These are phyloP conservation scores for Rhodophaea formosa DNA, from an alignment of 2,888 invertebrate species.

Conservation along the genomic window DNA sequence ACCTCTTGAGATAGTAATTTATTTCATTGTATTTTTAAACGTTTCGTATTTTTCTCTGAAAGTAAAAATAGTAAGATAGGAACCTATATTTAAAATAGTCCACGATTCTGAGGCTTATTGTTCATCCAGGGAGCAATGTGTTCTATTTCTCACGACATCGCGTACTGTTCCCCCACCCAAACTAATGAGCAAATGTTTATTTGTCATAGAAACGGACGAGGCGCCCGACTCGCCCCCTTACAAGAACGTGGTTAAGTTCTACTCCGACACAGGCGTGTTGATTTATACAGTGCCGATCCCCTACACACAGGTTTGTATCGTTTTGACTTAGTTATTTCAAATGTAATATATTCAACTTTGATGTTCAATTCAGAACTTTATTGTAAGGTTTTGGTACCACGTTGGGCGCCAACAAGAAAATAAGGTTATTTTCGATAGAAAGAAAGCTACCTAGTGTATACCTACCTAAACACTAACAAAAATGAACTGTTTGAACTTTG, in stretches of 20 bases:
- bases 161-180: neutral
- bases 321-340: neutral
- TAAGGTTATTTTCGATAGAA: neutral
- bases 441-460: too few species aligned
- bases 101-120: neutral
- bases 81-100: too few species aligned
- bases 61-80: neutral
- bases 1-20: too few species aligned
- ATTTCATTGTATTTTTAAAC: too few species aligned
- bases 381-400: neutral
- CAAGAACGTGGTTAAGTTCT: constrained; percentile 94
- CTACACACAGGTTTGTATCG: constrained; percentile 83
- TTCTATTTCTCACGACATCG: neutral
- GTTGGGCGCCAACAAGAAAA: constrained; percentile 6
- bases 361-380: too few species aligned
- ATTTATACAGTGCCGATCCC: constrained; percentile 91
- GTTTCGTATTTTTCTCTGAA: too few species aligned
- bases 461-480: too few species aligned
- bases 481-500: neutral
- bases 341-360: neutral
- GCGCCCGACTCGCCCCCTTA: constrained; percentile 76
- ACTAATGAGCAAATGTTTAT: constrained; percentile 2
- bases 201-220: constrained; percentile 58
- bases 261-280: constrained; percentile 91
- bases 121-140: neutral